Conservation (phyloP, 2,888 invertebrate species). For the Cantharis rufa region DNA sequence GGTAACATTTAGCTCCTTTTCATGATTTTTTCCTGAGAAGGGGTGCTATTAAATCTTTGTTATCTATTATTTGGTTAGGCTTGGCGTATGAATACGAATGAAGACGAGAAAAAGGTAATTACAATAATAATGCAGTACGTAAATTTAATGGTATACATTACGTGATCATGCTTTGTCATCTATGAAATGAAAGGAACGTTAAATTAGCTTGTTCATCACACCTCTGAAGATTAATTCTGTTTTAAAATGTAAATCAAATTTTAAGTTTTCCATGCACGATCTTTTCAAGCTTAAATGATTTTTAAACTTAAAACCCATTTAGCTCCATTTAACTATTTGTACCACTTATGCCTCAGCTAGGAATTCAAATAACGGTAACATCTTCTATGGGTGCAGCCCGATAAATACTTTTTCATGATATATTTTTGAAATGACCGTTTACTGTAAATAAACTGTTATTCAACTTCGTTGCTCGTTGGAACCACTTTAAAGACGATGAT, state of each 20-base stretch:
- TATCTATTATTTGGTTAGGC: neutral
- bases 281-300: neutral
- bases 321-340: neutral
- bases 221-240: constrained; percentile 3
- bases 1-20: neutral
- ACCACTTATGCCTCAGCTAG: neutral
- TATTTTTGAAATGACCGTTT: constrained; percentile 1
- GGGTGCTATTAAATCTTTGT: neutral
- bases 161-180: neutral
- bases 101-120: neutral
- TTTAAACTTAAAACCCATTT: neutral
- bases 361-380: neutral
- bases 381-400: neutral
- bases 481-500: neutral
- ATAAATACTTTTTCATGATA: neutral
- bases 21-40: neutral
- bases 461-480: constrained; percentile 19
- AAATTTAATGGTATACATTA: neutral
- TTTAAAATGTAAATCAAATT: neutral
- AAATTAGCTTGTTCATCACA: constrained; percentile 13
- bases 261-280: neutral
- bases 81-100: neutral
- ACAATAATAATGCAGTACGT: neutral
- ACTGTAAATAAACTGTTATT: constrained; percentile 26
- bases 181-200: neutral